Evolutionary conservation across 2,113 vertebrate genomes (phyloP).

Genomic region (Passer montanus): DNA sequence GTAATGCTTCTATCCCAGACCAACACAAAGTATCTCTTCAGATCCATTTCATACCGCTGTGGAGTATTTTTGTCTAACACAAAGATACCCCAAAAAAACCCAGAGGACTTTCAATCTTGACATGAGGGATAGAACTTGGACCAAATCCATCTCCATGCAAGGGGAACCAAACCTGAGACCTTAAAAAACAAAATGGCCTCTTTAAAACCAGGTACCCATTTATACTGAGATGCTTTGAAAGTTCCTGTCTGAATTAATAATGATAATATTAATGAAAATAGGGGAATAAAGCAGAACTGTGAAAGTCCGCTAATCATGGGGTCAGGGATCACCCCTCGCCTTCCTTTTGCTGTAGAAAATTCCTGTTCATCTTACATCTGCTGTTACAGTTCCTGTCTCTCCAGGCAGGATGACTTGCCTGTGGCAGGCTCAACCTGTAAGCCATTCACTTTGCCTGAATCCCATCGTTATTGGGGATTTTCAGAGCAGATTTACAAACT

Average conservation of each 20-base stretch:
- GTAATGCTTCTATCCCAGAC: neutral
- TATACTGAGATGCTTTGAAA: neutral
- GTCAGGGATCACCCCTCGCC: neutral
- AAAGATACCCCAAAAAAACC: neutral
- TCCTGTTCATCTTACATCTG: neutral
- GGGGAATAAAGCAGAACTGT: neutral
- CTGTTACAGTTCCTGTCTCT: accelerated
- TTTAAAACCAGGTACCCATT: neutral
- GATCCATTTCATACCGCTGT: neutral
- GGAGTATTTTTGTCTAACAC: neutral
- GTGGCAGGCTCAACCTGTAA: neutral
- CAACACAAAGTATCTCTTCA: neutral
- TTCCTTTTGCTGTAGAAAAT: neutral
- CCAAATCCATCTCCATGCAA: neutral
- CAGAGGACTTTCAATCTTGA: neutral
- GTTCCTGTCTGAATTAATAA: neutral
- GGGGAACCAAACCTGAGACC: neutral
- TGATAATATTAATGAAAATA: neutral
- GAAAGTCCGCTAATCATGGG: neutral
- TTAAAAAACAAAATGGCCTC: neutral
- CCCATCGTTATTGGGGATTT: neutral
- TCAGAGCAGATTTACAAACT: neutral
- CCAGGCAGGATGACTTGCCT: neutral
- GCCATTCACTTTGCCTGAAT: neutral
- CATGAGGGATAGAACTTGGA: neutral